phyloP scores from a whole-genome alignment of 1,140 invertebrate genomes.

The Oscheius sp. region DNA sequence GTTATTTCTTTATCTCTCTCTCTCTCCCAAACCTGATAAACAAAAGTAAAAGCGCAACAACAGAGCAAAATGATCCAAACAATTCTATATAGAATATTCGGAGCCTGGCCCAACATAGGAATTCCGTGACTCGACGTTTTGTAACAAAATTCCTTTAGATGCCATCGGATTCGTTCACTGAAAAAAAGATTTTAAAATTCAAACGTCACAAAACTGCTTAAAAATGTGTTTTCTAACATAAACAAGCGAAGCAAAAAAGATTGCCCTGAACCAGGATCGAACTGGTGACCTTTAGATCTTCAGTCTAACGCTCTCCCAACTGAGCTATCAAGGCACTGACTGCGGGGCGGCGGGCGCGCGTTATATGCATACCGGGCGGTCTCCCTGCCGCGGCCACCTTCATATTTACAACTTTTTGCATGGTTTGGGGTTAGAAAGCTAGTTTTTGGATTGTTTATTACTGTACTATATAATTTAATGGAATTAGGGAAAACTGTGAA shows the following conservation, averaged over 20 bases:
- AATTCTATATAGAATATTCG: slow-evolving; percentile 46
- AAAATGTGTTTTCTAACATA: no score
- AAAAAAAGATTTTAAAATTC: not conserved
- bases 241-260: no score
- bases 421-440: no score
- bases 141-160: slow-evolving; percentile 52
- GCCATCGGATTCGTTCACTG: slow-evolving; percentile 46
- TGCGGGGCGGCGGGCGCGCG: no score
- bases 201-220: no score
- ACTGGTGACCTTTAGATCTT: slow-evolving; percentile 57
- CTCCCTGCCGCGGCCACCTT: no score
- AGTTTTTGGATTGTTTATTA: no score
- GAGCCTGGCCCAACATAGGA: slow-evolving; percentile 56
- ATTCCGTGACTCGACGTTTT: slow-evolving; percentile 56
- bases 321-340: slow-evolving; percentile 58
- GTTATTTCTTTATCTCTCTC: no score
- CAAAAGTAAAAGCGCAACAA: slow-evolving; percentile 34
- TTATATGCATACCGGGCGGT: no score
- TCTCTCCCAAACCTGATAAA: slow-evolving; percentile 2
- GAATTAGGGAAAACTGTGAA: no score
- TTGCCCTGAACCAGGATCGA: slow-evolving; percentile 49
- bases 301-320: slow-evolving; percentile 62
- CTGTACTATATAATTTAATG: no score
- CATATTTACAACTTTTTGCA: no score
- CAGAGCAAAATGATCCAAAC: slow-evolving; percentile 49